Percentiles rank a stretch among this genome's conserved stretches.
phyloP scores from a whole-genome alignment of 2,797 vertebrate species.

The Perdix hodgsoniae region DNA sequence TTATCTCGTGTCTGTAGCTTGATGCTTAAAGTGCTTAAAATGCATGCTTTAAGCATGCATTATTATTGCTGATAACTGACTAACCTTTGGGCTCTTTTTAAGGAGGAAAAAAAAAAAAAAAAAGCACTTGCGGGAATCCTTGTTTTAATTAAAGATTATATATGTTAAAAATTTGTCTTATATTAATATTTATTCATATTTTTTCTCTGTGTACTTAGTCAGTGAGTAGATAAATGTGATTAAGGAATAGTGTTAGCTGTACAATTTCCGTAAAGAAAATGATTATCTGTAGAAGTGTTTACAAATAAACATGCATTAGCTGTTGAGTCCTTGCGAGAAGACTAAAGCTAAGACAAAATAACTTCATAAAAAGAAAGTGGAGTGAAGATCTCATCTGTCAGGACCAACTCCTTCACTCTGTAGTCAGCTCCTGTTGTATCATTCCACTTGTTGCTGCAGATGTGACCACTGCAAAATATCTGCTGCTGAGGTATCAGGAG shows the following conservation, averaged over 20 bases:
- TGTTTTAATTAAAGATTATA: neutral
- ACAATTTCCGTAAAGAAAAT: neutral
- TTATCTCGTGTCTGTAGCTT: neutral
- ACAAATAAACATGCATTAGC: neutral
- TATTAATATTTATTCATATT: neutral
- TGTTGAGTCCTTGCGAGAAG: neutral
- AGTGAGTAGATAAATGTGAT: neutral
- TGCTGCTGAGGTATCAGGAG: neutral
- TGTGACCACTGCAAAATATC: neutral
- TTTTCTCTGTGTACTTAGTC: neutral
- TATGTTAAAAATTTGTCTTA: neutral
- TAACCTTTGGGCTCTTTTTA: neutral
- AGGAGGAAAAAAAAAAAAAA: rapidly evolving
- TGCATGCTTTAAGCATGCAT: neutral
- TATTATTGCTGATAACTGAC: neutral
- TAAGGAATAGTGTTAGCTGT: neutral
- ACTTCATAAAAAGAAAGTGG: neutral
- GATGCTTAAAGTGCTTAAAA: neutral
- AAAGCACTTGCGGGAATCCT: neutral
- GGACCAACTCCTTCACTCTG: neutral
- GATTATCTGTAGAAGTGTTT: neutral
- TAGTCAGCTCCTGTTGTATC: neutral
- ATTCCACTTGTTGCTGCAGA: neutral
- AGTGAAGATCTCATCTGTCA: neutral
- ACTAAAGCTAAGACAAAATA: conserved; percentile 1